Conservation (phyloP, 2,113 vertebrate species). For the Spilogale gracilis region DNA sequence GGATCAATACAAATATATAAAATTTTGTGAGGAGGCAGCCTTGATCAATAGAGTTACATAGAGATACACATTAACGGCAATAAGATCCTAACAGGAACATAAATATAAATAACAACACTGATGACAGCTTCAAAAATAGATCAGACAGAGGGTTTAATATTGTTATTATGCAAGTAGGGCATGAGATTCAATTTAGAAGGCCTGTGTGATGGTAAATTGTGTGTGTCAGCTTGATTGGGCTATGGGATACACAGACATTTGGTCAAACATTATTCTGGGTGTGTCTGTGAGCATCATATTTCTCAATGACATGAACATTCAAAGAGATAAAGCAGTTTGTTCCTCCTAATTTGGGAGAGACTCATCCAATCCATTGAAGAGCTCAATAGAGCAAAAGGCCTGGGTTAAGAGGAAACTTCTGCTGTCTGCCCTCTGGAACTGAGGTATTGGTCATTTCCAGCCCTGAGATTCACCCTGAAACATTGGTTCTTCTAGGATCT, state of each 20-base stretch:
- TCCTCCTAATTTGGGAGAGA: background rate
- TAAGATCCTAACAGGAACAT: background rate
- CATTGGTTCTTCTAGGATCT: background rate
- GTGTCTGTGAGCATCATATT: background rate
- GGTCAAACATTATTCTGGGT: background rate
- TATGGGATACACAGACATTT: background rate
- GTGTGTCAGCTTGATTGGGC: background rate
- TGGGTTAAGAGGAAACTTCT: background rate
- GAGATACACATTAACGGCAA: background rate
- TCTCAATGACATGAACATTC: background rate
- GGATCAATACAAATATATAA: slow-evolving; percentile 6
- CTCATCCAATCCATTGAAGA: background rate
- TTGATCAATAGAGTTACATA: background rate
- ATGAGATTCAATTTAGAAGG: background rate
- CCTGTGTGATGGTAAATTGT: background rate
- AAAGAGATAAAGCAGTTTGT: background rate
- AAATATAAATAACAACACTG: background rate
- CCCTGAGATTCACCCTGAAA: background rate
- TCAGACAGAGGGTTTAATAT: background rate
- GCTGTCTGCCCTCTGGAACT: background rate
- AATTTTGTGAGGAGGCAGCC: background rate
- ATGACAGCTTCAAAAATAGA: background rate
- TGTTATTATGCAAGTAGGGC: background rate
- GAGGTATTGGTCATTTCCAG: background rate
- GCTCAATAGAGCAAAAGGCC: background rate